Conservation (phyloP, 2,113 vertebrate genomes). For the Hypomesus transpacificus region DNA sequence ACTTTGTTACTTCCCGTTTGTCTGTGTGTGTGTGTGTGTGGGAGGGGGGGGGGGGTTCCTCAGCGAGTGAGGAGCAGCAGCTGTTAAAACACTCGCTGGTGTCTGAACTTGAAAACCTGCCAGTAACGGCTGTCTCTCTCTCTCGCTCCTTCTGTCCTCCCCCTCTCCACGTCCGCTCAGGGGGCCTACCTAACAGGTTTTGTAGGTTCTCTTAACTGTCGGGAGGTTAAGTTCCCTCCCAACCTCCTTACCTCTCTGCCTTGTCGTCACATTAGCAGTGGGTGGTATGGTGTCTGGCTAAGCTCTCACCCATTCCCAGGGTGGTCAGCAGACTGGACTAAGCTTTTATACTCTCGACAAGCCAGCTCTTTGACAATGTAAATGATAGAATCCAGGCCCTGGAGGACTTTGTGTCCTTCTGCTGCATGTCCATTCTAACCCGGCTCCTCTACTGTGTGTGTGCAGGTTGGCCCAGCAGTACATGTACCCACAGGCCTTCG, state of each 20-base stretch:
- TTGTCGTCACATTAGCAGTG: constrained; percentile 27
- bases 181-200: constrained; percentile 61
- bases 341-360: constrained; percentile 40
- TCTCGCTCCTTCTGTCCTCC: background rate
- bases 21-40: constrained; percentile 19
- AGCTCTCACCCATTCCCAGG: background rate
- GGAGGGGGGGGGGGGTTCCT: constrained; percentile 26
- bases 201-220: constrained; percentile 62
- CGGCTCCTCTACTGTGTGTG: constrained; percentile 38
- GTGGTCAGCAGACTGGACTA: constrained; percentile 21
- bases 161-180: constrained; percentile 5
- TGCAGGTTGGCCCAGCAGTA: constrained; percentile 86
- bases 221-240: constrained; percentile 46
- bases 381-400: constrained; percentile 37
- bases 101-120: constrained; percentile 70
- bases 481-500: constrained; percentile 84
- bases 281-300: constrained; percentile 4
- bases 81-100: constrained; percentile 72
- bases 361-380: constrained; percentile 25
- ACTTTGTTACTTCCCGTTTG: background rate
- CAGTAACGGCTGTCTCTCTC: constrained; percentile 67
- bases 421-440: constrained; percentile 4
- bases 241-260: constrained; percentile 21
- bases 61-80: constrained; percentile 63
- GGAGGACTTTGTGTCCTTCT: constrained; percentile 15